Percentiles rank a stretch among this genome's conserved stretches.
These are phyloP conservation scores for Dysidea cf. avara DNA, from an alignment of 37 sponge, comb jelly and placozoan species.

Conservation along the genomic window DNA sequence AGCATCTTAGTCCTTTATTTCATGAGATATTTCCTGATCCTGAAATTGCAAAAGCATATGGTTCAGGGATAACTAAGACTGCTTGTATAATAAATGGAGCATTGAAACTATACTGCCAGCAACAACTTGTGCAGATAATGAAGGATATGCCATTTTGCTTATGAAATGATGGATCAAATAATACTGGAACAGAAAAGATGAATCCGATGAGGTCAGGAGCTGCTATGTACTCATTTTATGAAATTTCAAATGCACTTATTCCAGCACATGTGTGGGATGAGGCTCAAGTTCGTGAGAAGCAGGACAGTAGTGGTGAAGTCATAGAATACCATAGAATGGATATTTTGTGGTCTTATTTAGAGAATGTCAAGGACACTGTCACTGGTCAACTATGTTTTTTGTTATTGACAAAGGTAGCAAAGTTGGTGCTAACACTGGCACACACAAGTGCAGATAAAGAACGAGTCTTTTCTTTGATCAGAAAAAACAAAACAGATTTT, in stretches of 20 bases:
- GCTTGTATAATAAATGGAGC: conserved; percentile 71
- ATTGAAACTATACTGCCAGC: conserved; percentile 37
- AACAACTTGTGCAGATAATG: conserved; percentile 34
- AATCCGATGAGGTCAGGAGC: conserved; percentile 67
- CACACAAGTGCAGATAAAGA: conserved; percentile 38
- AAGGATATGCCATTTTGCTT: conserved; percentile 36
- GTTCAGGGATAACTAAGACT: conserved; percentile 47
- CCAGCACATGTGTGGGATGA: no score
- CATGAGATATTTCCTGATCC: conserved; percentile 49
- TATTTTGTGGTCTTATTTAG: no score
- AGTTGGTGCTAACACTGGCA: conserved; percentile 9
- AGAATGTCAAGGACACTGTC: conserved; percentile 1
- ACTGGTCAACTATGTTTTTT: neutral
- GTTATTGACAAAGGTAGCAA: conserved; percentile 10
- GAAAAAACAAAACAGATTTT: conserved; percentile 40
- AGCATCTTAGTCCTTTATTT: conserved; percentile 45
- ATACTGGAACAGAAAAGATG: conserved; percentile 57
- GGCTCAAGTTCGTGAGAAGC: no score
- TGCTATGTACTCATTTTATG: no score
- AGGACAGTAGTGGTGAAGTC: no score
- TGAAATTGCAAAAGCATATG: conserved; percentile 33
- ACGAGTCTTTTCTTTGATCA: conserved; percentile 22
- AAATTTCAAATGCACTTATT: no score
- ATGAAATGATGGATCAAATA: conserved; percentile 66
- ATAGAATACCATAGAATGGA: no score